Percentiles rank a stretch among this genome's conserved stretches.
Conservation (phyloP, 2,888 invertebrate species). For the Pardosa pseudoannulata region DNA sequence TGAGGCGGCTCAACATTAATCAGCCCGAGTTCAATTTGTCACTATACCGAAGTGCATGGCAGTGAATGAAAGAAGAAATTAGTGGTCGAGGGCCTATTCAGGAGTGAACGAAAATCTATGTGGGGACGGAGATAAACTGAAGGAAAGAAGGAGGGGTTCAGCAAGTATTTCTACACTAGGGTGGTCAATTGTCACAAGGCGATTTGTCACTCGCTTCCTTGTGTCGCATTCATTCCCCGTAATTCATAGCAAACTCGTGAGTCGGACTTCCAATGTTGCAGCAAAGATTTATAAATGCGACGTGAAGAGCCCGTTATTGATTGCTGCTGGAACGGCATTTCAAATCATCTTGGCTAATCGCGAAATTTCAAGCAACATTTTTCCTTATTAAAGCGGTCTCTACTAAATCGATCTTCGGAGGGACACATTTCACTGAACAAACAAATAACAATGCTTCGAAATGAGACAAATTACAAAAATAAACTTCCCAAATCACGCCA, state of each 20-base stretch:
- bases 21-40: constrained; percentile 67
- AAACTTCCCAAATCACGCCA: too few relatives aligned
- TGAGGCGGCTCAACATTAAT: constrained; percentile 63
- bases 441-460: too few relatives aligned
- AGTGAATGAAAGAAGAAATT: constrained; percentile 61
- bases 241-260: constrained; percentile 43
- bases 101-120: constrained; percentile 62
- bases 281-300: constrained; percentile 33
- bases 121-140: constrained; percentile 61
- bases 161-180: constrained; percentile 66
- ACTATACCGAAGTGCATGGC: constrained; percentile 55
- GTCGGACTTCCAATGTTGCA: constrained; percentile 26
- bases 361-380: too few relatives aligned
- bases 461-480: too few relatives aligned
- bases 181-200: constrained; percentile 55
- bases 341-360: too few relatives aligned
- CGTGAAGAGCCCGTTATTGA: constrained; percentile 9
- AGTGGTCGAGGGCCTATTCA: constrained; percentile 38
- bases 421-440: too few relatives aligned
- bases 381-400: too few relatives aligned
- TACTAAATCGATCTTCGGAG: too few relatives aligned
- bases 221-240: constrained; percentile 38
- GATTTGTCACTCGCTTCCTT: constrained; percentile 56
- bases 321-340: background rate
- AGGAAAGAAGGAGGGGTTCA: constrained; percentile 21